phyloP scores from a whole-genome alignment of 2,797 vertebrate species.

The Tympanoctomys barrerae region DNA sequence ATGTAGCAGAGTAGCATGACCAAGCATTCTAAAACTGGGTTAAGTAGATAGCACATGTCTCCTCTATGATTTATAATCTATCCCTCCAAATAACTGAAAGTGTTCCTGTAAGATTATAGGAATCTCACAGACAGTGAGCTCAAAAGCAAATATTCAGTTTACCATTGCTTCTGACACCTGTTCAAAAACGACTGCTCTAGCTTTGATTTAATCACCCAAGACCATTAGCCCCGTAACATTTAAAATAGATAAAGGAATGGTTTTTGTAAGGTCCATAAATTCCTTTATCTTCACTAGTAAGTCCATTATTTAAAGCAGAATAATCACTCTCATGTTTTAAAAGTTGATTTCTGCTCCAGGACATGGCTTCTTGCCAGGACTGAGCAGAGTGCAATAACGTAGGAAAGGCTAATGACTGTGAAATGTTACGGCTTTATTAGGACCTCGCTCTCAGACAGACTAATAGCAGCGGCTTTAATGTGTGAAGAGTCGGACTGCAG shows the following conservation, averaged over 20 bases:
- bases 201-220: constrained; percentile 60
- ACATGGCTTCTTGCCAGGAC: constrained; percentile 57
- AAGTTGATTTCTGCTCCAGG: constrained; percentile 69
- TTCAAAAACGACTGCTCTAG: constrained; percentile 40
- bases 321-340: constrained; percentile 59
- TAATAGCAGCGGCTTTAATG: constrained; percentile 56
- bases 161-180: constrained; percentile 53
- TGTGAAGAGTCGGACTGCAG: constrained; percentile 35
- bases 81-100: not conserved
- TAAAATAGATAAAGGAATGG: constrained; percentile 73
- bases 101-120: not conserved
- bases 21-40: constrained; percentile 84
- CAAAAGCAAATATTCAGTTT: constrained; percentile 11
- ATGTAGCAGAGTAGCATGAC: constrained; percentile 77
- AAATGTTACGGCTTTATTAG: constrained; percentile 76
- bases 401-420: constrained; percentile 74
- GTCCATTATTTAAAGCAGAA: constrained; percentile 72
- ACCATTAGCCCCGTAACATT: constrained; percentile 52
- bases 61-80: not conserved
- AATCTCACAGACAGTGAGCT: not conserved
- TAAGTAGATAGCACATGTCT: constrained; percentile 5
- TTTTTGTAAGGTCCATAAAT: constrained; percentile 73
- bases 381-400: constrained; percentile 66
- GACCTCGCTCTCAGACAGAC: constrained; percentile 55
- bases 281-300: constrained; percentile 64